phyloP scores from a whole-genome alignment of 2,797 vertebrate genomes.

The Argya squamiceps region DNA sequence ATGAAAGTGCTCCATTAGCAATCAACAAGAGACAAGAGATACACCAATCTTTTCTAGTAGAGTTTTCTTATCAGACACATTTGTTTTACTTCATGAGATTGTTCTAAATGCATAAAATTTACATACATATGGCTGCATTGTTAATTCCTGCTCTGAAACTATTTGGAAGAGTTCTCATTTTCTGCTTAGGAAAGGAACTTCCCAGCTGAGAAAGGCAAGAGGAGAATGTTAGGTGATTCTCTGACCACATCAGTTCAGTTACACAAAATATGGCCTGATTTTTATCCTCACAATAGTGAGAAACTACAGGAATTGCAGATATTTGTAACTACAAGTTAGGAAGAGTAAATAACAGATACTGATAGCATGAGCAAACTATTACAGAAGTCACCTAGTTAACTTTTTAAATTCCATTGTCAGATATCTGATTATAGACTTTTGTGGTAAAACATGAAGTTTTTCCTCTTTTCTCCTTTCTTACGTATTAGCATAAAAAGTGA shows the following conservation, averaged over 20 bases:
- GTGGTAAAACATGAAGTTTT: background rate
- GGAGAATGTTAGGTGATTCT: background rate
- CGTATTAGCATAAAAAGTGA: fast-evolving
- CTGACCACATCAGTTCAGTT: background rate
- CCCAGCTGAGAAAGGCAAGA: background rate
- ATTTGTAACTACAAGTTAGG: background rate
- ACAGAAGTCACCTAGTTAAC: background rate
- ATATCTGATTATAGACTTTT: background rate
- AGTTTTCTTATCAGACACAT: constrained; percentile 50
- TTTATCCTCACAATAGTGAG: background rate
- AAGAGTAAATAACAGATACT: background rate
- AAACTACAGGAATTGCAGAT: background rate
- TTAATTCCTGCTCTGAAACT: constrained; percentile 5
- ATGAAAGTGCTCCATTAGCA: constrained; percentile 62
- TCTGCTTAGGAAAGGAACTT: background rate
- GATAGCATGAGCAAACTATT: background rate
- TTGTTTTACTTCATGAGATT: constrained; percentile 57
- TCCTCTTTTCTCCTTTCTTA: background rate
- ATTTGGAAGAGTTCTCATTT: background rate
- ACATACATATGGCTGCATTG: constrained; percentile 1
- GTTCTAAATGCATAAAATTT: constrained; percentile 68
- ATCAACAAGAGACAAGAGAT: constrained; percentile 59
- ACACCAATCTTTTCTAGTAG: constrained; percentile 13
- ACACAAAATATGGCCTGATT: background rate
- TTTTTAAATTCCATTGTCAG: background rate